Conservation (phyloP, 2,113 vertebrate genomes). For the Telmatochromis sp. region DNA sequence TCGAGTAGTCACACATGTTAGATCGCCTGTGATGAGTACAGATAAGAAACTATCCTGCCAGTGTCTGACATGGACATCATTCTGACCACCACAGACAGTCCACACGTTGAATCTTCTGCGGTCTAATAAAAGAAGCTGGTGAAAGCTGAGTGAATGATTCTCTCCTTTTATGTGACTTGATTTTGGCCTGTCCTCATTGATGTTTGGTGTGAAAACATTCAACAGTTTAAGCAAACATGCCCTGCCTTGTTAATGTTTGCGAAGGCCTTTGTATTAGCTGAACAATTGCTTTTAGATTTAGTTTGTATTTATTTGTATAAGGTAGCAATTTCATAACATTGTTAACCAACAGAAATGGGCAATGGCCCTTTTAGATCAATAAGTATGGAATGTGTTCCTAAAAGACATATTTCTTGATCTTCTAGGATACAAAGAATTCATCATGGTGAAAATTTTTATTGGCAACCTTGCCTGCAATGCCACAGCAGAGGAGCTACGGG, state of each 20-base stretch:
- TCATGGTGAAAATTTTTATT: constrained; percentile 95
- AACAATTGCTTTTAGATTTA: neutral
- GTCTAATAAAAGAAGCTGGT: neutral
- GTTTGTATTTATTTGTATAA: neutral
- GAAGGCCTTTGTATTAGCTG: neutral
- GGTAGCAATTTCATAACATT: neutral
- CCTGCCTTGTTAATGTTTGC: neutral
- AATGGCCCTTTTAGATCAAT: neutral
- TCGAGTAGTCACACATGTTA: neutral
- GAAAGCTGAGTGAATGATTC: neutral
- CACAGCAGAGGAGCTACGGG: constrained; percentile 82
- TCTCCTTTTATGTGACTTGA: neutral
- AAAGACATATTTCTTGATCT: neutral
- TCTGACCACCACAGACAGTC: neutral
- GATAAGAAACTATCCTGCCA: neutral
- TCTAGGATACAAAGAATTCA: constrained; percentile 28
- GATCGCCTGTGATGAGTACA: accelerated
- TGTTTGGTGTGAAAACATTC: neutral
- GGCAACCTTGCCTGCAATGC: constrained; percentile 85
- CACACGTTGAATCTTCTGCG: neutral
- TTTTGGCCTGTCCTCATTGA: neutral
- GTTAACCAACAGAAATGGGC: neutral
- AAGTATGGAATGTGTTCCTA: neutral
- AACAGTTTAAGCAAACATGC: neutral
- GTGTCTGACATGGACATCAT: neutral